phyloP scores from a whole-genome alignment of 2,797 vertebrate genomes.

The Rallus crepitans region DNA sequence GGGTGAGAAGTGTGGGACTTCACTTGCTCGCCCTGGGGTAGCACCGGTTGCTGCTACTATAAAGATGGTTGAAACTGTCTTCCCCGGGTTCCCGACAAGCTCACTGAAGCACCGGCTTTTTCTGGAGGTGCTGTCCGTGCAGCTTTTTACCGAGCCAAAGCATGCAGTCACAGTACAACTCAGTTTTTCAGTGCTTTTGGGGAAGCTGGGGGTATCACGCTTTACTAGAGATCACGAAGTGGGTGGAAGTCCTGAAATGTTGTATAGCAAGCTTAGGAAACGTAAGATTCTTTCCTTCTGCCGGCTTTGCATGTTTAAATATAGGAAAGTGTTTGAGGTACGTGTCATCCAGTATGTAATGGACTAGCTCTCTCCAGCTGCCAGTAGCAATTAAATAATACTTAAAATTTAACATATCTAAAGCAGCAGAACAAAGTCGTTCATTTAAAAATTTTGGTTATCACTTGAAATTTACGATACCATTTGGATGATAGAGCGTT shows the following conservation, averaged over 20 bases:
- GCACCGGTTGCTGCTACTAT: not conserved
- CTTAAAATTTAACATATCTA: not conserved
- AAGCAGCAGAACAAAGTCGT: not conserved
- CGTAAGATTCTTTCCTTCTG: not conserved
- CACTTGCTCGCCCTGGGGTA: not conserved
- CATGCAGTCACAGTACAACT: rapidly evolving
- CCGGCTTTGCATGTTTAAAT: not conserved
- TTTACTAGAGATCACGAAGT: not conserved
- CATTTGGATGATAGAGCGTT: not conserved
- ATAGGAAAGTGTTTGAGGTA: not conserved
- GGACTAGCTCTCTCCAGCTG: too few relatives aligned
- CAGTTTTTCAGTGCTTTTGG: not conserved
- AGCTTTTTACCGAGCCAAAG: not conserved
- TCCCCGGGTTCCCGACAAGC: not conserved
- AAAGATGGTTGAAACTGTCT: not conserved
- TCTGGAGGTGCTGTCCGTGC: not conserved
- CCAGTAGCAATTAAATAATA: not conserved
- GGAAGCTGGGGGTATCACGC: not conserved
- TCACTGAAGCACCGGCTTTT: rapidly evolving
- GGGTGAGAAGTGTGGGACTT: not conserved
- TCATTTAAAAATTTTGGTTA: not conserved
- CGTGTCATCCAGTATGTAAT: not conserved
- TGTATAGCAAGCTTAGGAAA: not conserved
- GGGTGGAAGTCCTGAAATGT: not conserved
- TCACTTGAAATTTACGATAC: not conserved